phyloP scores from a whole-genome alignment of 2,797 vertebrate genomes.

The Phalloptychus januarius region DNA sequence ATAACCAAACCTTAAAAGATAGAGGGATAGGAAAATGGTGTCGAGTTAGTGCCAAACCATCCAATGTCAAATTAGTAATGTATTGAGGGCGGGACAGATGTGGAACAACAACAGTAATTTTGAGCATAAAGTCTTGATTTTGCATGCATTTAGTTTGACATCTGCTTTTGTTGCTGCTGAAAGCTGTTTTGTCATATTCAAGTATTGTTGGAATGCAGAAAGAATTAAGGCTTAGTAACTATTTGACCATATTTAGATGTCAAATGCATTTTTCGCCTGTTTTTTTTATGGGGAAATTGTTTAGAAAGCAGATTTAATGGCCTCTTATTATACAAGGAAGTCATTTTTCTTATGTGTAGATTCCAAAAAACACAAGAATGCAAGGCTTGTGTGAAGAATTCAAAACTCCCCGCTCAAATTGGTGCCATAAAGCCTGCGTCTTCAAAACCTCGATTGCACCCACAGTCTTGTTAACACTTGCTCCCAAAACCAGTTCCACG shows the following conservation, averaged over 20 bases:
- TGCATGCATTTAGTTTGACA: slow-evolving; percentile 15
- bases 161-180: slow-evolving; percentile 19
- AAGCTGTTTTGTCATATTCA: slow-evolving; percentile 17
- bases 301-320: slow-evolving; percentile 1
- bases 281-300: background rate
- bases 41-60: slow-evolving; percentile 11
- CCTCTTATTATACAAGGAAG: background rate
- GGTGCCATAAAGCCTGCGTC: background rate
- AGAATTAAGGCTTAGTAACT: background rate
- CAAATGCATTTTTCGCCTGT: background rate
- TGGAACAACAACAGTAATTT: slow-evolving; percentile 23
- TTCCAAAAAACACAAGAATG: background rate
- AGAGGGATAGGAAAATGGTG: background rate
- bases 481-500: slow-evolving; percentile 15
- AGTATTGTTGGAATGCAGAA: slow-evolving; percentile 5
- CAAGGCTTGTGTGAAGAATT: slow-evolving; percentile 12
- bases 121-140: slow-evolving; percentile 22
- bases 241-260: slow-evolving; percentile 2
- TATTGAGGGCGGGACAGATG: slow-evolving; percentile 14
- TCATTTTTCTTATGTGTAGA: background rate
- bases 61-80: slow-evolving; percentile 14
- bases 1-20: slow-evolving; percentile 11
- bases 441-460: slow-evolving; percentile 37
- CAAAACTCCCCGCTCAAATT: slow-evolving; percentile 28
- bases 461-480: slow-evolving; percentile 8